phyloP scores from a whole-genome alignment of 35 echinoderm and acorn worm genomes.

The Ophioderma brevispina region DNA sequence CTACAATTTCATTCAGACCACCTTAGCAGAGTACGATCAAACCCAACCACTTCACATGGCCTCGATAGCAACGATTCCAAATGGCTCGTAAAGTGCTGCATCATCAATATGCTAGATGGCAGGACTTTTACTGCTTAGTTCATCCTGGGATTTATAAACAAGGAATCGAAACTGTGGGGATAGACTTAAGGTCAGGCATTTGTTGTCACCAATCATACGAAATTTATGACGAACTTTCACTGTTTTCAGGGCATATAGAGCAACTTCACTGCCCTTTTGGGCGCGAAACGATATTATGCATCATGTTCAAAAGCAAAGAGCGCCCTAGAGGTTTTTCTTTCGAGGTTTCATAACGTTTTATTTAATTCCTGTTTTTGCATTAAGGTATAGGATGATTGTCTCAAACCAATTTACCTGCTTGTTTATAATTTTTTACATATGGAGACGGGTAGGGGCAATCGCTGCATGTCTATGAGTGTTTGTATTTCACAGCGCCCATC shows the following conservation, averaged over 20 bases:
- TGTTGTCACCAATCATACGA: slow-evolving; percentile 2
- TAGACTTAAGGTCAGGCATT: background rate
- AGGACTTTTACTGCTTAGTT: background rate
- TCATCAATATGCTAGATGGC: too few relatives aligned
- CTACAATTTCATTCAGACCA: slow-evolving; percentile 12
- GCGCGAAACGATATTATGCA: background rate
- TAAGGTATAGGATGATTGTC: background rate
- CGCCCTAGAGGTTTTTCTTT: background rate
- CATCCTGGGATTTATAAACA: background rate
- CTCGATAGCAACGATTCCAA: slow-evolving; percentile 19
- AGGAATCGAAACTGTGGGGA: background rate
- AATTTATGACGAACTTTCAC: background rate
- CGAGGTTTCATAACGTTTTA: background rate
- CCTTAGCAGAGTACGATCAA: slow-evolving; percentile 18
- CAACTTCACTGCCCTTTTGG: background rate
- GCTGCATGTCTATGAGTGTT: background rate
- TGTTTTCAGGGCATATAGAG: background rate
- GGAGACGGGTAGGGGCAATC: background rate
- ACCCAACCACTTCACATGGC: slow-evolving; percentile 10
- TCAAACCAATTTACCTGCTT: background rate
- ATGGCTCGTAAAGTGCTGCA: slow-evolving; percentile 22
- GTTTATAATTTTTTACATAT: background rate
- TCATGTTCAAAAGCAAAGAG: background rate
- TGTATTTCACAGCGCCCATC: background rate
- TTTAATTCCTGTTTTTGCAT: background rate